phyloP scores from a whole-genome alignment of 2,888 invertebrate species.

The Parapristionchus giblindavisi region DNA sequence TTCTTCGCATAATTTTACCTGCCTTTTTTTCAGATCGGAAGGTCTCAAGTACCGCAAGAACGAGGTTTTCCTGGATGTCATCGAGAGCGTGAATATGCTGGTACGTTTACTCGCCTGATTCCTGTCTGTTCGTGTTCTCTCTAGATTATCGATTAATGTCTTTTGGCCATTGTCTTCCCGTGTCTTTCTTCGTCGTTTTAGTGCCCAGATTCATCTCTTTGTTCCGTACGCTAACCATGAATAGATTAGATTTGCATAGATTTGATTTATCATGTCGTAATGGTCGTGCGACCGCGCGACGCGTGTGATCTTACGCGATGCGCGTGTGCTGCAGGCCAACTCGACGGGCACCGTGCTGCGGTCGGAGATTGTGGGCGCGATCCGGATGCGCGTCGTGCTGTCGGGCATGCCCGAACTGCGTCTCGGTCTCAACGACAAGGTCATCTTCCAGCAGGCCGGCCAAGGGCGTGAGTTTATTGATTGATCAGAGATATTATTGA shows the following conservation, averaged over 20 bases:
- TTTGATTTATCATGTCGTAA: neutral
- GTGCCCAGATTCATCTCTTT: neutral
- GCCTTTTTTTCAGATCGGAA: slow-evolving; percentile 80
- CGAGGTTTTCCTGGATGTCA: slow-evolving; percentile 98
- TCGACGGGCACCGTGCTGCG: slow-evolving; percentile 94
- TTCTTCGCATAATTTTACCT: too few species aligned
- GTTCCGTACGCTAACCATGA: neutral
- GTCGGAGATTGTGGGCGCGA: slow-evolving; percentile 96
- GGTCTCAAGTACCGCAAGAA: slow-evolving; percentile 98
- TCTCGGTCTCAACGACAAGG: slow-evolving; percentile 93
- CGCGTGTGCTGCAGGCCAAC: slow-evolving; percentile 77
- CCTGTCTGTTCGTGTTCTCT: too few species aligned
- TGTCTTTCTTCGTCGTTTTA: neutral
- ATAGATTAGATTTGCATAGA: neutral
- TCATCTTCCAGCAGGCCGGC: slow-evolving; percentile 85
- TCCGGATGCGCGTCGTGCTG: slow-evolving; percentile 97
- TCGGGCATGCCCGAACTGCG: slow-evolving; percentile 98
- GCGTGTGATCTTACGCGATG: neutral
- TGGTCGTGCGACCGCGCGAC: neutral
- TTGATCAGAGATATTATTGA: neutral
- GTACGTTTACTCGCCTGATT: slow-evolving; percentile 68
- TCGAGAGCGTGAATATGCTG: slow-evolving; percentile 94
- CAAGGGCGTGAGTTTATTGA: slow-evolving; percentile 79
- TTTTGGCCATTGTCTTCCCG: neutral
- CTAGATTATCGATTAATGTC: neutral